Percentiles rank a stretch among this genome's conserved stretches.
phyloP scores from a whole-genome alignment of 2,797 vertebrate species.

The Malacoraja senta region DNA sequence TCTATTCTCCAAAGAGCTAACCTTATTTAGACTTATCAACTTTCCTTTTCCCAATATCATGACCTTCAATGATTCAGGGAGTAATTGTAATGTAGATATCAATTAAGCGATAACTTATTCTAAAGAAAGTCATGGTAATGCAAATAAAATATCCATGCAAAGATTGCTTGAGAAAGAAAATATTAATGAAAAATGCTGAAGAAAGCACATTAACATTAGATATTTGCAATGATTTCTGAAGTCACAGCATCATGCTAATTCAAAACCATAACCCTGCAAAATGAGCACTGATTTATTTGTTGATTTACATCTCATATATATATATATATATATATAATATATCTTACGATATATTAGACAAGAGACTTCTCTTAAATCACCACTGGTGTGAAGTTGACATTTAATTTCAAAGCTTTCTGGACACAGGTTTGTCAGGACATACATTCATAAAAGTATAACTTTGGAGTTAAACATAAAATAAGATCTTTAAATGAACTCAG shows the following conservation, averaged over 20 bases:
- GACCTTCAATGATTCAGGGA: not conserved
- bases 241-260: not conserved
- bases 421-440: not conserved
- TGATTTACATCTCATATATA: not conserved
- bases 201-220: not conserved
- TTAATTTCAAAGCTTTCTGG: not conserved
- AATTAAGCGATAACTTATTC: not conserved
- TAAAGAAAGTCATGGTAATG: not conserved
- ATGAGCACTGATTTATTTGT: not conserved
- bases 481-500: not conserved
- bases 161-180: not conserved
- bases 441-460: slow-evolving; percentile 30
- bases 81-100: not conserved
- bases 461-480: not conserved
- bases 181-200: not conserved
- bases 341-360: not conserved
- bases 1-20: not conserved
- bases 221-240: not conserved
- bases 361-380: not conserved
- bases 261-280: not conserved
- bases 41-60: not conserved
- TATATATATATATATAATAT: too few relatives aligned
- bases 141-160: not conserved
- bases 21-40: not conserved
- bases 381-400: not conserved